Percentiles rank a stretch among this genome's conserved stretches.
Conservation (phyloP, 2,888 invertebrate species). For the Bombylius discolor region DNA sequence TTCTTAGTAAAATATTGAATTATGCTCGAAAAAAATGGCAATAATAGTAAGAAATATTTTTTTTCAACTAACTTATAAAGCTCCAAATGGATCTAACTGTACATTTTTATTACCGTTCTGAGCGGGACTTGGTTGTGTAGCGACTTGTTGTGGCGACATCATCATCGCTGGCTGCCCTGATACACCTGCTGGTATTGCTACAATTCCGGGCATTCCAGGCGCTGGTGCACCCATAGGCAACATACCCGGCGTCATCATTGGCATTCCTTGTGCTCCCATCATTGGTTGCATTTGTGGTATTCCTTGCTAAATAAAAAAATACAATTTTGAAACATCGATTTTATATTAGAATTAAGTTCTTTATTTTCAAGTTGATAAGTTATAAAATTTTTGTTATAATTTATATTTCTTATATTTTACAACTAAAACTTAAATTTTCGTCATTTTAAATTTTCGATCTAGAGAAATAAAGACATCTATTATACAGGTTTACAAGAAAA, state of each 20-base stretch:
- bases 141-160: conserved; percentile 20
- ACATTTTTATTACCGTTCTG: conserved; percentile 37
- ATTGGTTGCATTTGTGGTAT: conserved; percentile 29
- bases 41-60: too few relatives aligned
- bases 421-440: too few relatives aligned
- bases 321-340: not conserved
- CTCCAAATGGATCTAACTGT: conserved; percentile 43
- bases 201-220: conserved; percentile 9
- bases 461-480: too few relatives aligned
- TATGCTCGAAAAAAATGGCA: too few relatives aligned
- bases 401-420: too few relatives aligned
- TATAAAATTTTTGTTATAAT: too few relatives aligned
- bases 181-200: conserved; percentile 16
- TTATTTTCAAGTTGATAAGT: not conserved
- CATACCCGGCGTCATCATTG: conserved; percentile 32
- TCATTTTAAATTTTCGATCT: too few relatives aligned
- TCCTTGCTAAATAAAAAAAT: conserved; percentile 26
- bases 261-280: conserved; percentile 27
- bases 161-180: conserved; percentile 23
- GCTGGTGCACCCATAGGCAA: conserved; percentile 20
- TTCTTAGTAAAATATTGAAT: too few relatives aligned
- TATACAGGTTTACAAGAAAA: too few relatives aligned
- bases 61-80: conserved; percentile 28
- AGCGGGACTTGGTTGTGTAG: conserved; percentile 24
- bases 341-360: not conserved